phyloP scores from a whole-genome alignment of 1,140 invertebrate genomes.

The Drosophila pallidifrons region DNA sequence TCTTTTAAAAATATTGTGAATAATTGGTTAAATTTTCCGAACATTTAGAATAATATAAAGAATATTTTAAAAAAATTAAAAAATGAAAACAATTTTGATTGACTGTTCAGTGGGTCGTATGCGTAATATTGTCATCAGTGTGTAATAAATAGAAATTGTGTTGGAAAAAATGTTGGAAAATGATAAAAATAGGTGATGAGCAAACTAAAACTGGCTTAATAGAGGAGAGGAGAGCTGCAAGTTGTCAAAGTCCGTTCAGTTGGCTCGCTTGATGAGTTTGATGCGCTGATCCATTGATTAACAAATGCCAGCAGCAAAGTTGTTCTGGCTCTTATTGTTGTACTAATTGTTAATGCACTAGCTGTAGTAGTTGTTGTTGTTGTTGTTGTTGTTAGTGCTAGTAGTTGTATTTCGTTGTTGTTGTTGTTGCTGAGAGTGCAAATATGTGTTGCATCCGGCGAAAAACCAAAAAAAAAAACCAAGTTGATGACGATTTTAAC shows the following conservation, averaged over 20 bases:
- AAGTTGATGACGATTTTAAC: constrained; percentile 45
- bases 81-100: too few relatives aligned
- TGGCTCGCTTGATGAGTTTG: not conserved
- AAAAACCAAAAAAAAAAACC: not conserved
- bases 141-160: too few relatives aligned
- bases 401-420: constrained; percentile 9
- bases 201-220: not conserved
- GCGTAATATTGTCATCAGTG: too few relatives aligned
- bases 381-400: not conserved
- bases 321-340: not conserved
- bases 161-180: too few relatives aligned
- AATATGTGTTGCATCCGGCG: constrained; percentile 34
- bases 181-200: not conserved
- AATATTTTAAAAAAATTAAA: too few relatives aligned
- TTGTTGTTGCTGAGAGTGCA: constrained; percentile 29
- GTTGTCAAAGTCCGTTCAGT: not conserved
- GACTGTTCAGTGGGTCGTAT: too few relatives aligned
- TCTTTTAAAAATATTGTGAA: too few relatives aligned
- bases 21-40: too few relatives aligned
- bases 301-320: constrained; percentile 39
- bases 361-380: constrained; percentile 5
- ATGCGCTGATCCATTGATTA: constrained; percentile 38
- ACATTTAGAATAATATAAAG: too few relatives aligned
- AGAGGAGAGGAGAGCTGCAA: not conserved
- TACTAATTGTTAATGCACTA: not conserved